Base-by-base conservation (phyloP, 2,797 vertebrate species). In the Siniperca obscura region DNA sequence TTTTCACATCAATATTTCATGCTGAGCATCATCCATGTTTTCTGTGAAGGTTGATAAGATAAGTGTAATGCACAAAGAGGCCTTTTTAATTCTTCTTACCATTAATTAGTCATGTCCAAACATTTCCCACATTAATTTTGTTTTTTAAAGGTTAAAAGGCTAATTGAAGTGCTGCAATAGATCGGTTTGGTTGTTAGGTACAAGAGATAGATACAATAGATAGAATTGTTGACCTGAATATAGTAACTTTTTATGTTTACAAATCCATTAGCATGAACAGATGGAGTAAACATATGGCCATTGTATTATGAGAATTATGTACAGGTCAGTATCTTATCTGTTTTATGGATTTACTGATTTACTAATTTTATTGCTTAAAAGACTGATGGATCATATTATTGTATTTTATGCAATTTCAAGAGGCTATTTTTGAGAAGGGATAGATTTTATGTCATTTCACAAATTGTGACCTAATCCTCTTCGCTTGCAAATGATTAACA, bases 381-480 rank as follows among this genome's bases (percentile, higher is more conserved):
- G 76, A 87, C 79, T 70, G 87, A 90, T 87, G 82, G 78, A 92
- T 90, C 85, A 81, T 81, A 82, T 67, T 78, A 76, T 88, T 90
- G 89, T 87, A 81, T 93, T 91, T 92, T 93, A 93, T 90, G 85
- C 82, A 56, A 86, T 94, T 95, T 92, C 81, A 90, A 93, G 83
- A 88, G 90, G 83, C 92, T 93, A 89, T 95, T 95, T 96, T 92
- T 91, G 91, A 92, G 84, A 84, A 82, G 82, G 88, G 91, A 91
- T 91, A 90, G 91, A 91, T 95, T 95, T 93, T 87, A 85, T 92
- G 92, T 91, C 83, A 96, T 95, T 95, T 94, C 86, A 91, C 92
- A 95, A 95, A 96, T 95, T 94, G 93, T 91, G 82, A 92, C 89
- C 90, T 96, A 96, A 96, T 95, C 94, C 95, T 92, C 93, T 93